Base-by-base conservation (phyloP, 2,797 vertebrate species). In the Gouania willdenowi region DNA sequence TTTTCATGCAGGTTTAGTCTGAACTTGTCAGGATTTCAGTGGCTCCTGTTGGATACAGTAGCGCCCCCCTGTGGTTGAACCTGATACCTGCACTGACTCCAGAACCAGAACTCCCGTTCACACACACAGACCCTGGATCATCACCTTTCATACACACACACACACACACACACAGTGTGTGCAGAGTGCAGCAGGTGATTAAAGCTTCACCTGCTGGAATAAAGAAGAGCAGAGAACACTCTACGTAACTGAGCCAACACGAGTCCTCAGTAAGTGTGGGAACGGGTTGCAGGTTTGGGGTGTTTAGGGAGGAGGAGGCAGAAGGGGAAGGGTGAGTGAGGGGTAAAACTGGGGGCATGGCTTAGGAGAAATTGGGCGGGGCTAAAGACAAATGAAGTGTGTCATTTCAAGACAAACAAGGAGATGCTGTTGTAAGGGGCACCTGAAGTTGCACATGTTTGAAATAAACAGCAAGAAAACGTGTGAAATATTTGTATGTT, bases 71-170 rank as follows among this genome's bases (percentile, higher is more conserved):
- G 63, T 71, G 81, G 69, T 7, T 21, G 15, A 2, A 3, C 0
- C 8, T 1, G 2, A 16, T 1, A 16, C 58, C 40, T 48, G 26
- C 37, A 45, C 11, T 20, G 2, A 20, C 8, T 13, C 2, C 24
- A 26, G 36, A 78, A 79, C 81, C 78, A 71, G 78, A 73, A 79
- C 76, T 74, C 64, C 78, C 78, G 63, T 71, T 64, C 75, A 71
- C 39, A 54, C 77, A 81, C 66, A 23, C 44, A 65, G 77, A 75
- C 55, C 81, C 78, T 64, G 38, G 20, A 47, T 23, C 13, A 30
- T 28, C 8, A 14, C 45, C 16, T 11, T 6, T 15, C 26, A 25
- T 21, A 3, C 1, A 2, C 9, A 9, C n/a, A n/a, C n/a, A n/a
- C n/a, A n/a, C 20, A 15, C 19, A 23, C 21, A n/a, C 35, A 2